Base-by-base conservation (phyloP, 2,797 vertebrate genomes). In the Megalops cyprinoides region DNA sequence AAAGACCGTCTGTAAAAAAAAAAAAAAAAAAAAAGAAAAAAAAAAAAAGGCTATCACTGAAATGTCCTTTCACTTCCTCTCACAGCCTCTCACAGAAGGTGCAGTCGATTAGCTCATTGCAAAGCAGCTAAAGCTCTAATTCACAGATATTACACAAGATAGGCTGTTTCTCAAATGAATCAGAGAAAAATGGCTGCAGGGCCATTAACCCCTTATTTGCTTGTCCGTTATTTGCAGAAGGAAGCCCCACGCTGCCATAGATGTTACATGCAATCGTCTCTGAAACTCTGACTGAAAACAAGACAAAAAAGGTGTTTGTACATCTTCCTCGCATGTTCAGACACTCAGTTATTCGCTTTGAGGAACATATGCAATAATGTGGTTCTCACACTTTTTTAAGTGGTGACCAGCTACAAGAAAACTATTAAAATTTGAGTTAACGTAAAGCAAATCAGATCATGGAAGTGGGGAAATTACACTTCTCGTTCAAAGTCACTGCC, bases 31-130 rank as follows among this genome's bases (percentile, higher is more conserved):
- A 42, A 46, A 28, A n/a, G n/a, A 53, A 74, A 75, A 75, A 12
- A 12, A 20, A 12, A 18, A 1, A 42, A 46, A 28, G 53, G 46
- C 49, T 77, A 18, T 34, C 56, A 60, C 74, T 51, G 55, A 80
- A 77, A 77, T 44, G 74, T 56, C 71, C 49, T 71, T 81, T 81
- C 49, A 77, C 62, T 69, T 81, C 80, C 80, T 56, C 25, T 80
- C 44, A 8, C 10, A 3, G n/a, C 7, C 73, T 46, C 10, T 55
- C 31, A 23, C 46, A 76, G 44, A 49, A 60, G 73, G 37, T 25
- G 34, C 58, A 44, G 46, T 8, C 4, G 14, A 55, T 55, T 55
- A 55, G 74, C 31, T 14, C 60, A 28, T 49, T 23, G 60, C 34
- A n/a, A 14, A 28, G 25, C 78, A 28, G 77, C 77, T 46, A 9